Evolutionary conservation across 2,113 vertebrate species (phyloP), one percentile per base, ranked within the genome.

Genomic region (Hymenochirus boettgeri): DNA sequence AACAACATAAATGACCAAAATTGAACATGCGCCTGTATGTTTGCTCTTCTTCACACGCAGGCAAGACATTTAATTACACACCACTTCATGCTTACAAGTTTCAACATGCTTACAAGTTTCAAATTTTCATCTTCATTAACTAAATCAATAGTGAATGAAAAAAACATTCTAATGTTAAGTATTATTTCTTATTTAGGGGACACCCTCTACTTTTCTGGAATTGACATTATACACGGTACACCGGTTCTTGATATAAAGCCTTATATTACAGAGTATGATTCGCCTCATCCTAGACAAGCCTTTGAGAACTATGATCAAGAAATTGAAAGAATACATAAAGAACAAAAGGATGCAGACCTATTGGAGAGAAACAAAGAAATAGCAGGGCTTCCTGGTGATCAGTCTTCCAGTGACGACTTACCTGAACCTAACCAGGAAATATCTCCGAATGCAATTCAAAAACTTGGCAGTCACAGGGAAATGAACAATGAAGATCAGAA

Each of bases 241-340:
- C 92, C 92, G 1, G 87, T 95, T 21, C 71, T 95, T 46, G 92
- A 95, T 73, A 87, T 95, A 63, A 95, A 94, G 70, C 92, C 92
- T 4, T 94, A 91, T 73, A 93, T 95, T 61, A 85, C 90, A 35
- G 89, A 91, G 17, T 95, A 95, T n/a, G 92, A 95, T 75, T 86
- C 85, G 3, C 89, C 89, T 0, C 56, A 72, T 29, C 31, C 37
- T 64, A 10, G 35, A n/a, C 33, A 42, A 13, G 50, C 61, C 7
- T 42, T 62, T 57, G 23, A 24, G 21, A 57, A 21, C 7, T 57
- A 69, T 35, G 4, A 55, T 10, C 29, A 25, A 52, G 47, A 62
- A 33, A 66, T 45, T 27, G 55, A 45, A 22, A 29, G 27, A 6
- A 26, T 56, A 12, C 13, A 17, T 6, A 54, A 54, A 29, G 57